Percentiles rank a stretch among this genome's conserved stretches.
phyloP scores from a whole-genome alignment of 2,888 invertebrate genomes.

The Leptinotarsa haldemani region DNA sequence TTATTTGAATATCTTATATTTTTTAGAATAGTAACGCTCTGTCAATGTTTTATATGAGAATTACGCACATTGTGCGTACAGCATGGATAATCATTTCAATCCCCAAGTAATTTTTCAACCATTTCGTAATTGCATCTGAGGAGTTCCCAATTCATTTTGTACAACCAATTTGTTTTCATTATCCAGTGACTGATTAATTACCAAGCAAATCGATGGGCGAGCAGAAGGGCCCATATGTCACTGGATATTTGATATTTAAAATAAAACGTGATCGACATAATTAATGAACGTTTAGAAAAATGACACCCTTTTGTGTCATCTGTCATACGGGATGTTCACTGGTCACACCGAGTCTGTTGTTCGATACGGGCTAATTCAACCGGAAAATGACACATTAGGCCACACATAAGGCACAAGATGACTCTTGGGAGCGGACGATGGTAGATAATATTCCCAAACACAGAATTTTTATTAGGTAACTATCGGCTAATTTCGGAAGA shows the following conservation, averaged over 20 bases:
- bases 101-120: too few species aligned
- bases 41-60: too few species aligned
- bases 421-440: background rate
- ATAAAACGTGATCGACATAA: constrained; percentile 27
- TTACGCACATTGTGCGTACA: too few species aligned
- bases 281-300: constrained; percentile 54
- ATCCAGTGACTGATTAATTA: constrained; percentile 6
- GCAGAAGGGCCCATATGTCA: constrained; percentile 20
- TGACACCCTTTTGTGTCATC: constrained; percentile 54
- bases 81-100: too few species aligned
- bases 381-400: constrained; percentile 44
- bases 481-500: too few species aligned
- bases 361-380: constrained; percentile 39
- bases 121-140: too few species aligned
- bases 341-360: constrained; percentile 5
- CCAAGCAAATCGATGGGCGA: background rate
- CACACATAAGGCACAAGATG: constrained; percentile 15
- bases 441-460: background rate
- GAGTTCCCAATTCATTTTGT: background rate
- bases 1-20: too few species aligned
- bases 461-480: background rate
- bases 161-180: background rate
- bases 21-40: too few species aligned
- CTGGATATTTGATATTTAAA: constrained; percentile 40
- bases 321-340: constrained; percentile 46